phyloP scores from a whole-genome alignment of 2,113 vertebrate species.

The Parus major region DNA sequence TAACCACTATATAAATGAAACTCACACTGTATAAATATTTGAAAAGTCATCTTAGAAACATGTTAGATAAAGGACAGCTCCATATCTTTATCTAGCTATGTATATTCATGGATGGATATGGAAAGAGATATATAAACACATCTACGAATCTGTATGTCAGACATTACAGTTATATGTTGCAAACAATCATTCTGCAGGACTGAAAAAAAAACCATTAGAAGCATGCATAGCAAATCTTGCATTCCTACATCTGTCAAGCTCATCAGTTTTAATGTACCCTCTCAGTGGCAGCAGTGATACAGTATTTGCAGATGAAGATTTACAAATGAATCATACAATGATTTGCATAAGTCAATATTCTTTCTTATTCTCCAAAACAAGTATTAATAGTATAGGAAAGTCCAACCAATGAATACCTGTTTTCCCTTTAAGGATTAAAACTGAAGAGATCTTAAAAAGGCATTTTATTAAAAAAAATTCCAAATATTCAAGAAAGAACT shows the following conservation, averaged over 20 bases:
- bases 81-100: not conserved
- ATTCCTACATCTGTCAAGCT: not conserved
- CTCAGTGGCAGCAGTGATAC: not conserved
- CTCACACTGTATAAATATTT: not conserved
- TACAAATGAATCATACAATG: not conserved
- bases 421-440: not conserved
- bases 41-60: not conserved
- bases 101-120: not conserved
- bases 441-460: not conserved
- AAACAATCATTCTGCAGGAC: not conserved
- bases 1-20: not conserved
- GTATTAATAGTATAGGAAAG: not conserved
- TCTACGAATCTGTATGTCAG: not conserved
- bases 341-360: not conserved
- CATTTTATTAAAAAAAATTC: not conserved
- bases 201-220: not conserved
- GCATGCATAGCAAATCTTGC: not conserved
- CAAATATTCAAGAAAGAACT: not conserved
- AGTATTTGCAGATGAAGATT: not conserved
- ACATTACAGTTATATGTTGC: not conserved
- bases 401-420: not conserved
- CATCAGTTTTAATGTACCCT: not conserved
- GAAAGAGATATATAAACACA: not conserved
- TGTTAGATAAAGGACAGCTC: not conserved
- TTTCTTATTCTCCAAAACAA: not conserved